phyloP scores from a whole-genome alignment of 2,888 invertebrate genomes.

The Leucozona laternaria region DNA sequence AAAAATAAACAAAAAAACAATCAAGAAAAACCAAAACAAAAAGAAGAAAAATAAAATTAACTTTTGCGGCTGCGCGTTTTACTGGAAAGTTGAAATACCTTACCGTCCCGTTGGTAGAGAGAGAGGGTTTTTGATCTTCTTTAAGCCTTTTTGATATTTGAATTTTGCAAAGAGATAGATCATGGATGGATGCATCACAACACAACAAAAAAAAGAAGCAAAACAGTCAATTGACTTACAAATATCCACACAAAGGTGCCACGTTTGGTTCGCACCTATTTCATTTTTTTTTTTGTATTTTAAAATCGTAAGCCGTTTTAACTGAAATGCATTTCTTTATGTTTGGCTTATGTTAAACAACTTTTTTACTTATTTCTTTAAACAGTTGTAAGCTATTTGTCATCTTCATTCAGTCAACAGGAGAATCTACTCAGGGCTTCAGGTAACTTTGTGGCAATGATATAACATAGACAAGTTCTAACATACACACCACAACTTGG shows the following conservation, averaged over 20 bases:
- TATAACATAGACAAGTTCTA: constrained; percentile 41
- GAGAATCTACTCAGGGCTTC: constrained; percentile 11
- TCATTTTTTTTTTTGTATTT: neutral
- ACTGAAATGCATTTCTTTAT: constrained; percentile 35
- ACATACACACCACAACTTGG: neutral
- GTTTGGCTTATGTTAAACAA: constrained; percentile 1
- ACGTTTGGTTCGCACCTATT: constrained; percentile 49
- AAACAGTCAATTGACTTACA: neutral
- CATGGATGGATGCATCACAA: constrained; percentile 26
- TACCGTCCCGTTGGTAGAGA: constrained; percentile 18
- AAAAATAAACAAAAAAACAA: neutral
- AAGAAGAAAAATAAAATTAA: neutral
- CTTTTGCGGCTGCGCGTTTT: constrained; percentile 55
- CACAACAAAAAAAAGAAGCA: constrained; percentile 13
- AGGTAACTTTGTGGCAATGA: constrained; percentile 17
- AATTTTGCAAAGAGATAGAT: constrained; percentile 4
- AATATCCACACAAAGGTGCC: constrained; percentile 41
- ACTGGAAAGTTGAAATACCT: constrained; percentile 65
- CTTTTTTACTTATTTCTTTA: constrained; percentile 21
- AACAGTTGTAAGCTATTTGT: constrained; percentile 57
- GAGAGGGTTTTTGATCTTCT: constrained; percentile 10
- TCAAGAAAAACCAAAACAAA: constrained; percentile 16
- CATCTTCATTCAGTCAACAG: constrained; percentile 43
- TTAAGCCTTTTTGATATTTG: neutral
- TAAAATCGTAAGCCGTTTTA: neutral